Evolutionary conservation across 2,113 vertebrate species (phyloP).

Genomic region (Amphiprion ocellaris): DNA sequence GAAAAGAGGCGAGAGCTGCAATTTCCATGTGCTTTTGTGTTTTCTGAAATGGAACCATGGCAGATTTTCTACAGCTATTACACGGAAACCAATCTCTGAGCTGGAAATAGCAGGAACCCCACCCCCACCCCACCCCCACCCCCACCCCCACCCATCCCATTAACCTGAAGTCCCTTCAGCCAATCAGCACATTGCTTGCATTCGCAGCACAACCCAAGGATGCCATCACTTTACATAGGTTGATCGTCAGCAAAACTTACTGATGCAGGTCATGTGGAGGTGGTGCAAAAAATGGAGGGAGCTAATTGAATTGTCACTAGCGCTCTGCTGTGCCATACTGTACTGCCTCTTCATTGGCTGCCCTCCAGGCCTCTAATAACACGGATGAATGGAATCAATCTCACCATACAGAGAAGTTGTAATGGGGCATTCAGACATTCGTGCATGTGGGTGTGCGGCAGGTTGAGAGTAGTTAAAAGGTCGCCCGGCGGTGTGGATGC

Average conservation of each 20-base stretch:
- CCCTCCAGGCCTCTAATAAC: conserved; percentile 76
- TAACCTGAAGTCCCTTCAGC: conserved; percentile 54
- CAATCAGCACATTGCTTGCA: conserved; percentile 46
- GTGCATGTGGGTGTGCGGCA: conserved; percentile 37
- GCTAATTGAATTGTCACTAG: conserved; percentile 83
- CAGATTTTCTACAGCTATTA: conserved; percentile 34
- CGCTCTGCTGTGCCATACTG: conserved; percentile 51
- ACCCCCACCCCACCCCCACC: too few species aligned
- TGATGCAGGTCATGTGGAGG: conserved; percentile 74
- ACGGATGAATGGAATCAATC: conserved; percentile 74
- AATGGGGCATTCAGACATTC: conserved; percentile 58
- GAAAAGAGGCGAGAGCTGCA: conserved; percentile 30
- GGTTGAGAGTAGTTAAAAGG: conserved; percentile 34
- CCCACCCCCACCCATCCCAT: conserved; percentile 28
- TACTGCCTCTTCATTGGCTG: conserved; percentile 64
- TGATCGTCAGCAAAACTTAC: conserved; percentile 63
- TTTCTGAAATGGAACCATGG: conserved; percentile 47
- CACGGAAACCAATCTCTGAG: conserved; percentile 36
- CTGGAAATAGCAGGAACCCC: conserved; percentile 38
- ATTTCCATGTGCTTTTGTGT: conserved; percentile 56
- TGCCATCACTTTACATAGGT: conserved; percentile 69
- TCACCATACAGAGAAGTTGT: conserved; percentile 51
- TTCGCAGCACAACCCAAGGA: conserved; percentile 56
- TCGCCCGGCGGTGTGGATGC: not conserved
- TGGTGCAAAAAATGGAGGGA: conserved; percentile 59